Evolutionary conservation across 2,888 invertebrate species (phyloP).

Genomic region (Resseliella maxima): DNA sequence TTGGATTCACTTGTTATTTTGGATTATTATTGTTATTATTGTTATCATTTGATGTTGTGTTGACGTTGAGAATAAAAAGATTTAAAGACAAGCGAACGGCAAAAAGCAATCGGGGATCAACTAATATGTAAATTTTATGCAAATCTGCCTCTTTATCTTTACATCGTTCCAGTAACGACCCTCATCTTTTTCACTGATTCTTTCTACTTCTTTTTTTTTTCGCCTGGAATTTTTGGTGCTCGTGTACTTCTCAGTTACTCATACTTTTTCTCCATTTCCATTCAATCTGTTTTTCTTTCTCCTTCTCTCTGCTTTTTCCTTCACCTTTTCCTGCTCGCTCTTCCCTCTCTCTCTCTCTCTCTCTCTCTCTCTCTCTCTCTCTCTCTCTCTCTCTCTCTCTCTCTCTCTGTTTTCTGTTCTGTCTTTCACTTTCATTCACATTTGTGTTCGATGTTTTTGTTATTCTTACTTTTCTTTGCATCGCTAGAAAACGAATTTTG

Average conservation of each 20-base stretch:
- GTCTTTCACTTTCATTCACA: no score
- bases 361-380: neutral
- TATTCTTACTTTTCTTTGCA: slow-evolving; percentile 27
- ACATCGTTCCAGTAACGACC: slow-evolving; percentile 55
- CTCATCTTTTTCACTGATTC: slow-evolving; percentile 56
- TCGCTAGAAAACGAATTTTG: neutral
- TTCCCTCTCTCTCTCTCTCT: neutral
- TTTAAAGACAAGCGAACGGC: slow-evolving; percentile 42
- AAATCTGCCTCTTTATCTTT: slow-evolving; percentile 59
- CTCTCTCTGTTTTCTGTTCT: no score
- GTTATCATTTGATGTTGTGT: slow-evolving; percentile 53
- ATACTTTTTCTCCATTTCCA: neutral
- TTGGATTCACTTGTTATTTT: slow-evolving; percentile 41
- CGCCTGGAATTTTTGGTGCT: neutral
- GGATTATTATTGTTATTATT: slow-evolving; percentile 44
- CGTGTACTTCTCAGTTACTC: neutral
- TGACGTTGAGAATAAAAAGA: slow-evolving; percentile 52
- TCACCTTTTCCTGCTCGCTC: neutral
- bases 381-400: neutral
- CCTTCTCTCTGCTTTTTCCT: no score
- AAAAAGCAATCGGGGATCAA: slow-evolving; percentile 60
- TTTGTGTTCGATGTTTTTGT: slow-evolving; percentile 29
- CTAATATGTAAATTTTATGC: slow-evolving; percentile 61
- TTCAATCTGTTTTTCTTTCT: no score
- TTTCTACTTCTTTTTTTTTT: neutral